Evolutionary conservation across 2,797 vertebrate species (phyloP), one percentile per base, ranked within the genome.

Genomic region (Cryptoprocta ferox): DNA sequence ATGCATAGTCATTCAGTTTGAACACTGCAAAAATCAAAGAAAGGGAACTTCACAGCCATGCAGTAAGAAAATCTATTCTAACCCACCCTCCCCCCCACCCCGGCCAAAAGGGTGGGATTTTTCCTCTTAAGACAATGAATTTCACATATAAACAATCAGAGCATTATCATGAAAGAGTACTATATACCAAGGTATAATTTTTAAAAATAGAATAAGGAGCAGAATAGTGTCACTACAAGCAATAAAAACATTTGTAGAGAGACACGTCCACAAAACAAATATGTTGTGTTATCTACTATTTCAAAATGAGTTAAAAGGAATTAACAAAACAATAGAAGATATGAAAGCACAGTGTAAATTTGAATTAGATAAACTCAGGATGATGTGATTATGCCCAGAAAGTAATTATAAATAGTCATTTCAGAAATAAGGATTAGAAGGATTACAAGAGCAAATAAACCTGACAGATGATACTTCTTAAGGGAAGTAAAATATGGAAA

Each of bases 21-120:
- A 93, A 95, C 37, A 83, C n/a, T 18, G 16, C 5, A 88, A 61
- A 96, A 88, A 79, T 45, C 42, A 78, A 94, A 96, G 35, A 94
- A 73, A 94, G 35, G 13, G 12, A 81, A 68, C 15, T 81, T 70
- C 70, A 79, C 83, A 94, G 37, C 8, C 16, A 45, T 79, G 42
- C 42, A 87, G 21, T 28, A 76, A 75, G 59, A 45, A 70, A 91
- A 28, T 66, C 24, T 91, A 63, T 50, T 61, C 28, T 73, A 42
- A 63, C 35, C 5, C 32, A 65, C 2, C 9, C n/a, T n/a, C n/a
- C n/a, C n/a, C n/a, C n/a, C n/a, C n/a, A n/a, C n/a, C n/a, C n/a
- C n/a, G n/a, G n/a, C n/a, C n/a, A n/a, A n/a, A 86, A 78, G 13
- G 11, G 35, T 71, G 68, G 11, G 68, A 39, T 35, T 71, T 39